Percentiles rank a stretch among this genome's conserved stretches.
phyloP scores from a whole-genome alignment of 2,113 vertebrate species.

The Ailuropoda melanoleuca region DNA sequence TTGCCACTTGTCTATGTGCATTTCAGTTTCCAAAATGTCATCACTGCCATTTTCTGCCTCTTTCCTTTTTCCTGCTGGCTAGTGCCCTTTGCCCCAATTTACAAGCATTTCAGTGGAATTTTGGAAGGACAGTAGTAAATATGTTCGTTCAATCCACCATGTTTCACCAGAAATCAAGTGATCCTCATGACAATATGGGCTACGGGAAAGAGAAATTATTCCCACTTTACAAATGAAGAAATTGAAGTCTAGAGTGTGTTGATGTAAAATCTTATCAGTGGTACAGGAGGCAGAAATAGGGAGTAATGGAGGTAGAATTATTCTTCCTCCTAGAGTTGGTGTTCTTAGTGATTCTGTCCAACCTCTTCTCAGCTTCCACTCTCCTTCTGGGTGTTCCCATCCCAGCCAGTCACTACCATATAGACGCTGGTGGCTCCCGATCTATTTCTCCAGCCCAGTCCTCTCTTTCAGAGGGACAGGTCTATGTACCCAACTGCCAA shows the following conservation, averaged over 20 bases:
- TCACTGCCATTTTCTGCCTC: background rate
- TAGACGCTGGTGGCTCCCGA: fast-evolving
- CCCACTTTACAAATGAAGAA: background rate
- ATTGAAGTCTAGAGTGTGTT: background rate
- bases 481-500: background rate
- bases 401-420: background rate
- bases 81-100: background rate
- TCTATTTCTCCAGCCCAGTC: background rate
- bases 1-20: background rate
- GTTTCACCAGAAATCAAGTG: background rate
- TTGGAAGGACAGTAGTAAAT: background rate
- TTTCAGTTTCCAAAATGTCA: background rate
- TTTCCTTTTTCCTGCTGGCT: background rate
- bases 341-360: background rate
- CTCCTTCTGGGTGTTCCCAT: background rate
- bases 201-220: background rate
- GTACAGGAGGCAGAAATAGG: background rate
- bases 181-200: background rate
- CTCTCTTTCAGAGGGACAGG: background rate
- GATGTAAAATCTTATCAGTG: background rate
- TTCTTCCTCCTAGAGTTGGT: background rate
- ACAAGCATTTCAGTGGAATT: background rate
- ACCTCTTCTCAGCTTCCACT: background rate
- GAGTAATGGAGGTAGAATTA: background rate
- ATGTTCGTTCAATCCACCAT: background rate